Base-by-base conservation (phyloP, 2,888 invertebrate species). In the Netelia fuscicornis region DNA sequence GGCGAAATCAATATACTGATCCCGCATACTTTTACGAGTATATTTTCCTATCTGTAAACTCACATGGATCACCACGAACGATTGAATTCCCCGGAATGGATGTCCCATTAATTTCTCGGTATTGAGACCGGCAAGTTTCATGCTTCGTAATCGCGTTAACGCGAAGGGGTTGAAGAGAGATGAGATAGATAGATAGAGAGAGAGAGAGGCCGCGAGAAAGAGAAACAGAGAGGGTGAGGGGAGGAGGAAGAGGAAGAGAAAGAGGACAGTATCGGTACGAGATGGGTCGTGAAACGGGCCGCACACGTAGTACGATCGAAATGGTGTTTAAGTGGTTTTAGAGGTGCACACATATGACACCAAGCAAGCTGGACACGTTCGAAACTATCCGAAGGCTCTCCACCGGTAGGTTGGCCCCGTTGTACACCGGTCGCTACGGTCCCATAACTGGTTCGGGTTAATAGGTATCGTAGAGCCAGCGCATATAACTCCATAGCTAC, bases 81-180 rank as follows among this genome's bases (percentile, higher is more conserved):
- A 70, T 81, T 81, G 56, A 72, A 84, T 84, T 77, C 68, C 42
- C 62, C 64, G 54, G 54, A 62, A 74, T 74, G 52, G 30, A 23
- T 44, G 77, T 48, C 48, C 70, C 75, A 78, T 81, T 78, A 81
- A 81, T 85, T 85, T 75, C 64, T 64, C 56, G 70, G 42, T 65
- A 81, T 75, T 64, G 78, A 78, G 81, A 64, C 60, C 44, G n/a
- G 64, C 52, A 74, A 77, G 64, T 56, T 74, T 64, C 56, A 23
- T 71, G 81, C 68, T 67, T 81, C 70, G 81, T 56, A 70, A 81
- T 85, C 74, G 81, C 78, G 58, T 78, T 81, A 81, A 78, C 64
- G 84, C 30, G 70, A 70, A 75, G 60, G 25, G 68, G 13, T 5
- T 20, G 17, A 20, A 23, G 9, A n/a, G 56, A 13, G 52, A 52